These are phyloP conservation scores for Leptopilina drosophilae DNA, from an alignment of 2,888 invertebrate species.

Conservation along the genomic window DNA sequence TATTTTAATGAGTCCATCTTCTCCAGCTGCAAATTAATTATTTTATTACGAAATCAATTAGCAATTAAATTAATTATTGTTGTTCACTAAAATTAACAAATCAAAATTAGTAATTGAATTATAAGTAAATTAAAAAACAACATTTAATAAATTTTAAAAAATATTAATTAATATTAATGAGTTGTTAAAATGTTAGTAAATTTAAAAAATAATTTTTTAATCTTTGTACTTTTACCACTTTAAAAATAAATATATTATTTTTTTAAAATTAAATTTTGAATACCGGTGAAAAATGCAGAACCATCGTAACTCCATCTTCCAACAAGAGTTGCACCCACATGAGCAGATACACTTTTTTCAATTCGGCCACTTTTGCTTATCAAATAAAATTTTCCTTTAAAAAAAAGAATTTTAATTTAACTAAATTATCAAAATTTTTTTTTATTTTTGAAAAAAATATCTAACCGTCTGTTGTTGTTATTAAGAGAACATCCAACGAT, in stretches of 20 bases:
- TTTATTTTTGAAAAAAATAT: not conserved
- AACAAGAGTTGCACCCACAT: constrained; percentile 92
- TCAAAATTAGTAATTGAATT: not conserved
- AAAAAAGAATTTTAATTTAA: constrained; percentile 24
- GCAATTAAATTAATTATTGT: no score
- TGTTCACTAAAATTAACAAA: no score
- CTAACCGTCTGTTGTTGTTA: constrained; percentile 92
- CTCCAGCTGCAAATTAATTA: constrained; percentile 84
- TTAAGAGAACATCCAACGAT: constrained; percentile 88
- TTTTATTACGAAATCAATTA: constrained; percentile 3
- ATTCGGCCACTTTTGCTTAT: constrained; percentile 92
- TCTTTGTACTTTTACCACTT: no score
- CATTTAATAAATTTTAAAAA: no score
- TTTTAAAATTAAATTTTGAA: not conserved
- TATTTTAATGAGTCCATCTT: constrained; percentile 97
- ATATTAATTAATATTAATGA: not conserved
- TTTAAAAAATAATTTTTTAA: no score
- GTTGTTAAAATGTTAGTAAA: no score
- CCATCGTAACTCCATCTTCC: constrained; percentile 98
- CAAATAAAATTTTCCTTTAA: constrained; percentile 88
- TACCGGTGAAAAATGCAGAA: constrained; percentile 93
- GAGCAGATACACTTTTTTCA: constrained; percentile 95
- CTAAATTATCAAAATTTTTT: no score
- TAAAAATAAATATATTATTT: no score
- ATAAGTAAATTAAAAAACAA: not conserved